phyloP scores from a whole-genome alignment of 2,113 vertebrate species.

The Pseudonaja textilis region DNA sequence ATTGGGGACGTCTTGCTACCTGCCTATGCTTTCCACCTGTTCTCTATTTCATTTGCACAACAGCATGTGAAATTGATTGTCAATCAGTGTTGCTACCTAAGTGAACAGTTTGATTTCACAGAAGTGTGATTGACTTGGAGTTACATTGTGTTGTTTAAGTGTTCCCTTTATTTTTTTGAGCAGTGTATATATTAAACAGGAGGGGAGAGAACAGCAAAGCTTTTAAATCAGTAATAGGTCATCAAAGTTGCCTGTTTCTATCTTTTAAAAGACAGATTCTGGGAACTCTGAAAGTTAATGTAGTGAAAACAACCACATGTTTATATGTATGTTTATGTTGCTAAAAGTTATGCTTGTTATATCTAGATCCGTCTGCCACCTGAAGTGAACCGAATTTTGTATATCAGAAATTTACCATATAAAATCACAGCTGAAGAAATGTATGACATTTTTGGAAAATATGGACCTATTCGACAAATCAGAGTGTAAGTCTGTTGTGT shows the following conservation, averaged over 20 bases:
- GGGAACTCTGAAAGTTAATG: background rate
- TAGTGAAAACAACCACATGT: background rate
- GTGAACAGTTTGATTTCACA: too few relatives aligned
- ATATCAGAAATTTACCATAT: conserved; percentile 93
- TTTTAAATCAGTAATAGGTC: background rate
- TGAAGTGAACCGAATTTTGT: conserved; percentile 95
- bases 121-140: too few relatives aligned
- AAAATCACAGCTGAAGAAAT: conserved; percentile 99
- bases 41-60: too few relatives aligned
- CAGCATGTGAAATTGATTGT: too few relatives aligned
- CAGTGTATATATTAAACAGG: background rate
- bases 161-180: too few relatives aligned
- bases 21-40: too few relatives aligned
- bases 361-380: conserved; percentile 93
- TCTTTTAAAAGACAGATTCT: background rate
- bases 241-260: background rate
- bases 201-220: background rate
- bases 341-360: background rate
- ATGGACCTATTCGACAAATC: conserved; percentile 96
- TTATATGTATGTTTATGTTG: rapidly evolving
- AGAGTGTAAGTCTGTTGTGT: conserved; percentile 84
- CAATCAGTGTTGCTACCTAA: too few relatives aligned
- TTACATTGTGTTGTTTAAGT: too few relatives aligned
- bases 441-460: conserved; percentile 99
- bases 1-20: too few relatives aligned